phyloP scores from a whole-genome alignment of 2,888 invertebrate species.

The Prosapia bicincta region DNA sequence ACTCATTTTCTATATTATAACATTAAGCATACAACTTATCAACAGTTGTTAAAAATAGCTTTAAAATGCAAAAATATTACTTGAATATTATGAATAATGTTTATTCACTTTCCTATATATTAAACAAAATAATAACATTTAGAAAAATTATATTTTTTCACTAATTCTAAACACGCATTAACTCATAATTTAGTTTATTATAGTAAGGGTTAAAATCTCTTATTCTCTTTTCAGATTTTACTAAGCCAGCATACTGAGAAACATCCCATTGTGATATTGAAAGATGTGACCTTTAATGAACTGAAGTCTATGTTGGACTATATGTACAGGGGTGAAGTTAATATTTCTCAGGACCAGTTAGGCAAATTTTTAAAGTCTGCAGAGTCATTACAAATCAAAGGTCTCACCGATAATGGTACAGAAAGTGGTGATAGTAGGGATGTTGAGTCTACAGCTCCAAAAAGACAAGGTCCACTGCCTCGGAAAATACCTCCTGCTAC shows the following conservation, averaged over 20 bases:
- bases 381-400: slow-evolving; percentile 88
- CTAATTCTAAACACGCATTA: no score
- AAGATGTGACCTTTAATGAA: slow-evolving; percentile 89
- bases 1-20: no score
- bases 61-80: no score
- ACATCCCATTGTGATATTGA: slow-evolving; percentile 87
- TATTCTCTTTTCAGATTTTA: slow-evolving; percentile 62
- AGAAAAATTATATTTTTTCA: no score
- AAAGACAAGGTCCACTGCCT: slow-evolving; percentile 36
- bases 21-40: no score
- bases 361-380: slow-evolving; percentile 85
- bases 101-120: no score
- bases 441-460: slow-evolving; percentile 40
- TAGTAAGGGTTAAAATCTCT: no score
- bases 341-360: slow-evolving; percentile 89
- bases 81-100: no score
- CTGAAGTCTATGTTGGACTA: slow-evolving; percentile 91
- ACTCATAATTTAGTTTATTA: no score
- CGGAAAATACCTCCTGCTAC: slow-evolving; percentile 19
- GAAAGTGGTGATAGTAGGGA: slow-evolving; percentile 36
- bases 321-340: slow-evolving; percentile 91
- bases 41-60: no score
- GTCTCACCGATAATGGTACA: slow-evolving; percentile 63
- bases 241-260: slow-evolving; percentile 87
- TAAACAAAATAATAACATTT: no score